phyloP scores from a whole-genome alignment of 1,140 invertebrate species.

The Drosophila aff. region DNA sequence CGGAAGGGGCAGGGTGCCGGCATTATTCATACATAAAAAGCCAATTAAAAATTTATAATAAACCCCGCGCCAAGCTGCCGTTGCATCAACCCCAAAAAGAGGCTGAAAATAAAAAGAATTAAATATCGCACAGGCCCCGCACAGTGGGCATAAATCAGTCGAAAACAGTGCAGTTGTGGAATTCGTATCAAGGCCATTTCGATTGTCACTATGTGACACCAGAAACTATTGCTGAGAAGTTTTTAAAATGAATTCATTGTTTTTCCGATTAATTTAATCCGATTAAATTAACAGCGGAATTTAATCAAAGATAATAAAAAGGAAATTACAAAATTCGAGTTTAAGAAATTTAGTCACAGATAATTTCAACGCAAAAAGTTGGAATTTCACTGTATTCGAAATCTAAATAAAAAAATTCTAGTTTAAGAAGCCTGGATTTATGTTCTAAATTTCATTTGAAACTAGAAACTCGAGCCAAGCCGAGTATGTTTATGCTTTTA shows the following conservation, averaged over 20 bases:
- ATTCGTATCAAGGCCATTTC: background rate
- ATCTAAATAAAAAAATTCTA: background rate
- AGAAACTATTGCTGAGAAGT: background rate
- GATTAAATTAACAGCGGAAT: background rate
- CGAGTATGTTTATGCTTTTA: background rate
- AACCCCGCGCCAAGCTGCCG: conserved; percentile 71
- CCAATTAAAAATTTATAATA: conserved; percentile 84
- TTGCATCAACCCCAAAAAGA: conserved; percentile 54
- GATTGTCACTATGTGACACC: background rate
- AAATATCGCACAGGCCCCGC: conserved; percentile 30
- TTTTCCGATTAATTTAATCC: too few species aligned
- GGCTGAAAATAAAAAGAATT: conserved; percentile 62
- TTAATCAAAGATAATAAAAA: too few species aligned
- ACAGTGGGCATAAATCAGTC: background rate
- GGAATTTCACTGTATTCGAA: background rate
- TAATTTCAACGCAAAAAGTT: background rate
- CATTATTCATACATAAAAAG: conserved; percentile 83
- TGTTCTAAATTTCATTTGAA: background rate
- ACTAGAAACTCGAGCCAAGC: background rate
- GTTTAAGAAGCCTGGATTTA: background rate
- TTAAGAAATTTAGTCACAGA: too few species aligned
- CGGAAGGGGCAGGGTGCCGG: conserved; percentile 43
- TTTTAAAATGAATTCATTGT: too few species aligned
- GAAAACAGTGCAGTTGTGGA: background rate
- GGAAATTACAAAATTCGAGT: too few species aligned